A percentile compares a stretch with the other conserved stretches of the same genome.
These are phyloP conservation scores for Phocoena phocoena DNA, from an alignment of 2,113 vertebrate species.

Conservation along the genomic window DNA sequence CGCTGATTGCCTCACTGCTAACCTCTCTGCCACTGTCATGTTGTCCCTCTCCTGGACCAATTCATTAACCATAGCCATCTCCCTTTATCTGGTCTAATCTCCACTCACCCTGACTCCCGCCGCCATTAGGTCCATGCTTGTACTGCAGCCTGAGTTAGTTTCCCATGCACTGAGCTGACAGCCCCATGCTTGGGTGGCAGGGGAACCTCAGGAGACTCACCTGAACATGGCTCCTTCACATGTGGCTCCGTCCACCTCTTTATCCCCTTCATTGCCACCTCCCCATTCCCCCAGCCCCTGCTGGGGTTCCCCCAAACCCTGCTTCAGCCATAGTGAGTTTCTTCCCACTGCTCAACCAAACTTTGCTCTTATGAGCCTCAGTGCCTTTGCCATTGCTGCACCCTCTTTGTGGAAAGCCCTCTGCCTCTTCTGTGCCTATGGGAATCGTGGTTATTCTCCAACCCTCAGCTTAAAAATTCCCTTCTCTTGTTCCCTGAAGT, in stretches of 20 bases:
- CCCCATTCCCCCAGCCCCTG: not conserved
- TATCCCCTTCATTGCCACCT: not conserved
- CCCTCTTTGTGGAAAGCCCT: not conserved
- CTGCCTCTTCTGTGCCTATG: not conserved
- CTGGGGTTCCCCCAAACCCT: not conserved
- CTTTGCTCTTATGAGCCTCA: not conserved
- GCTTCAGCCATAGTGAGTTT: not conserved
- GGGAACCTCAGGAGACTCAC: not conserved
- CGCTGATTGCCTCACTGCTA: not conserved
- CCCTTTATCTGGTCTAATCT: not conserved
- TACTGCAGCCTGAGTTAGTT: not conserved
- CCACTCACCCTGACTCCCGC: no score
- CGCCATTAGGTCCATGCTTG: not conserved
- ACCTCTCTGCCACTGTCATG: not conserved
- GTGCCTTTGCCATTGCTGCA: not conserved
- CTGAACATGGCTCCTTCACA: not conserved
- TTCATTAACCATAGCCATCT: not conserved
- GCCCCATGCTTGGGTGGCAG: accelerated
- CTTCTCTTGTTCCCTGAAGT: not conserved
- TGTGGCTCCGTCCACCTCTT: not conserved
- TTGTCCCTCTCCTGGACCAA: not conserved
- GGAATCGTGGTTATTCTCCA: not conserved
- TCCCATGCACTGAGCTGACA: no score
- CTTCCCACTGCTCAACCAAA: not conserved
- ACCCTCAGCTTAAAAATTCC: not conserved